phyloP scores from a whole-genome alignment of 2,888 invertebrate species.

The Neria commutata region DNA sequence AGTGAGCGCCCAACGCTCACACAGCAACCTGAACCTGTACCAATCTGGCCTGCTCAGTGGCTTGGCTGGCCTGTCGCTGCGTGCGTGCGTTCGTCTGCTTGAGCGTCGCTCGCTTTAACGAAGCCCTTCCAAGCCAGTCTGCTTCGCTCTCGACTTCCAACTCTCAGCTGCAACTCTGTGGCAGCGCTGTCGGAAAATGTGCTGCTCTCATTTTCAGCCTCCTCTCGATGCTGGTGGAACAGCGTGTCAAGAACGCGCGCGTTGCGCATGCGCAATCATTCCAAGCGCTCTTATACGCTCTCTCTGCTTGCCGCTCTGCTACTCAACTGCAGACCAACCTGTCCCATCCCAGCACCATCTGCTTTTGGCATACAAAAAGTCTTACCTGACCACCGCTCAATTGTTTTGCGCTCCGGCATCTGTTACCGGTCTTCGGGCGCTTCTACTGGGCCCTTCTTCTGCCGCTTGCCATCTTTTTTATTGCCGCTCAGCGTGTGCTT shows the following conservation, averaged over 20 bases:
- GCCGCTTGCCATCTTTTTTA: too few relatives aligned
- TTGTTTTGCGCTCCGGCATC: neutral
- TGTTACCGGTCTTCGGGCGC: neutral
- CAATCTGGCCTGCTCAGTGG: neutral
- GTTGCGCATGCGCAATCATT: neutral
- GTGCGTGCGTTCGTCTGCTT: neutral
- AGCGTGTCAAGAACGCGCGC: neutral
- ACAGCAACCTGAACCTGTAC: slow-evolving; percentile 38
- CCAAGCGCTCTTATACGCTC: neutral
- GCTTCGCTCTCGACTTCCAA: neutral
- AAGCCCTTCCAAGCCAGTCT: neutral
- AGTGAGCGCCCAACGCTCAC: slow-evolving; percentile 39
- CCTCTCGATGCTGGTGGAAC: too few relatives aligned
- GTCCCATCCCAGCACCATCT: too few relatives aligned
- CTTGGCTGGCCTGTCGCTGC: neutral
- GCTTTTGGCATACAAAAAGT: too few relatives aligned
- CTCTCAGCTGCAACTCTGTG: too few relatives aligned
- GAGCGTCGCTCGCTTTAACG: neutral
- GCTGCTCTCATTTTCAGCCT: neutral
- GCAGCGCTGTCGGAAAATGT: neutral
- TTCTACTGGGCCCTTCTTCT: neutral
- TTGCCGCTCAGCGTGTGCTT: too few relatives aligned
- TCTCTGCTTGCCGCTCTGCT: too few relatives aligned
- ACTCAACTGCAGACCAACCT: too few relatives aligned
- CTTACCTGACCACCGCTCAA: too few relatives aligned